A percentile compares a stretch with the other conserved stretches of the same genome.
Conservation (phyloP, 2,888 invertebrate species). For the Drosophila mimica region DNA sequence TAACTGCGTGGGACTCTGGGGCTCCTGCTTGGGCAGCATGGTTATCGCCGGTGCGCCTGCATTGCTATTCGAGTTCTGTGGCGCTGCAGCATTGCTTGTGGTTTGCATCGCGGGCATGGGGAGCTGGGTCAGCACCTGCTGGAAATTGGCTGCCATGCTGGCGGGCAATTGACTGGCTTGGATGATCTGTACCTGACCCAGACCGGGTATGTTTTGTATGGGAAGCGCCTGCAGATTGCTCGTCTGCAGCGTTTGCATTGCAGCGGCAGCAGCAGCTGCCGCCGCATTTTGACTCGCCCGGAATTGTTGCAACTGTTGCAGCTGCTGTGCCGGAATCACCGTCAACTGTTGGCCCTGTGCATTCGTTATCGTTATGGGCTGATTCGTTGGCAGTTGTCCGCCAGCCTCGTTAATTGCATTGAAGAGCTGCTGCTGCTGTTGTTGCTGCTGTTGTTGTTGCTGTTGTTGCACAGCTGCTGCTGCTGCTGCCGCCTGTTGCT, state of each 20-base stretch:
- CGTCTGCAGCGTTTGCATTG: slow-evolving; percentile 78
- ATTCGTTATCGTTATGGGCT: slow-evolving; percentile 90
- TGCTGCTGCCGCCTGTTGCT: slow-evolving; percentile 53
- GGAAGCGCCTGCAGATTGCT: slow-evolving; percentile 88
- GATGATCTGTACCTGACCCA: slow-evolving; percentile 91
- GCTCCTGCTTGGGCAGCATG: slow-evolving; percentile 82
- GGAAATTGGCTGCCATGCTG: slow-evolving; percentile 81
- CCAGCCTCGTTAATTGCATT: slow-evolving; percentile 81
- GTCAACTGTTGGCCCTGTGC: slow-evolving; percentile 93
- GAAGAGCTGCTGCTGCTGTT: slow-evolving; percentile 81
- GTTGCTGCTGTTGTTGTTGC: slow-evolving; percentile 62
- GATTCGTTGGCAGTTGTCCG: slow-evolving; percentile 84
- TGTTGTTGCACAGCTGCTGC: slow-evolving; percentile 48
- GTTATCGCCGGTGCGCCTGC: slow-evolving; percentile 26
- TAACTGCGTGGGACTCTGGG: slow-evolving; percentile 83
- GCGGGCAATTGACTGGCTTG: slow-evolving; percentile 85
- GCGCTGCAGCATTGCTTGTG: slow-evolving; percentile 28
- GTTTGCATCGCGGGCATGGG: slow-evolving; percentile 65
- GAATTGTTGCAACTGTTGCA: slow-evolving; percentile 85
- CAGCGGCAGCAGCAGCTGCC: slow-evolving; percentile 64
- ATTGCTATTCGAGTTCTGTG: slow-evolving; percentile 71
- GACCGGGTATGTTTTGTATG: slow-evolving; percentile 91
- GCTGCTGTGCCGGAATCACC: slow-evolving; percentile 90
- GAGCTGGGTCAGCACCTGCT: slow-evolving; percentile 73
- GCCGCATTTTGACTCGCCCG: slow-evolving; percentile 63